These are phyloP conservation scores for Pogonus chalceus DNA, from an alignment of 1,140 invertebrate species.

Conservation along the genomic window DNA sequence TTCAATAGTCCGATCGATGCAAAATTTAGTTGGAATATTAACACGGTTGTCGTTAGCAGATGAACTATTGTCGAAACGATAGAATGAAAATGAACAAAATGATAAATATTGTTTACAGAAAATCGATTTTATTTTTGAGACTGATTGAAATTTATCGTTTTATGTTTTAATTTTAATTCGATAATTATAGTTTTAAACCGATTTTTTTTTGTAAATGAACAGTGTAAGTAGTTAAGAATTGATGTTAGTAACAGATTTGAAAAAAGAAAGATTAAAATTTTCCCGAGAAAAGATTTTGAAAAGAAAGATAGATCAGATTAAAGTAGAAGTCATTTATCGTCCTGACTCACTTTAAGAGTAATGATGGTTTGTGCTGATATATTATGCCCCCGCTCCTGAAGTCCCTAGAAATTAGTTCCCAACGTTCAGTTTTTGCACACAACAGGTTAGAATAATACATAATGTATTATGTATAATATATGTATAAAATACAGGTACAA, in stretches of 20 bases:
- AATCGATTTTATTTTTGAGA: no score
- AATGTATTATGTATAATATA: constrained; percentile 11
- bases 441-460: constrained; percentile 34
- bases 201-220: no score
- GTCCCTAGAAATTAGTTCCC: constrained; percentile 51
- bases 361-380: constrained; percentile 79
- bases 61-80: no score
- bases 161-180: no score
- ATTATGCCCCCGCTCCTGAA: constrained; percentile 80
- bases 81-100: no score
- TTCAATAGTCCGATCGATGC: no score
- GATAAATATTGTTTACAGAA: no score
- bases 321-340: neutral
- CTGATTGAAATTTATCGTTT: no score
- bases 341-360: constrained; percentile 75
- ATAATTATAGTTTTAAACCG: no score
- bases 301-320: constrained; percentile 6
- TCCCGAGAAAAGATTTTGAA: neutral
- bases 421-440: constrained; percentile 24
- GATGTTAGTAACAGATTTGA: neutral
- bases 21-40: no score
- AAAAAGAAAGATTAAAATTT: neutral
- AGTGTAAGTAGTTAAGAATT: neutral
- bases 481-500: constrained; percentile 17
- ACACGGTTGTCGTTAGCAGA: no score